Conservation (phyloP, 2,113 vertebrate species). For the Monopterus albus region DNA sequence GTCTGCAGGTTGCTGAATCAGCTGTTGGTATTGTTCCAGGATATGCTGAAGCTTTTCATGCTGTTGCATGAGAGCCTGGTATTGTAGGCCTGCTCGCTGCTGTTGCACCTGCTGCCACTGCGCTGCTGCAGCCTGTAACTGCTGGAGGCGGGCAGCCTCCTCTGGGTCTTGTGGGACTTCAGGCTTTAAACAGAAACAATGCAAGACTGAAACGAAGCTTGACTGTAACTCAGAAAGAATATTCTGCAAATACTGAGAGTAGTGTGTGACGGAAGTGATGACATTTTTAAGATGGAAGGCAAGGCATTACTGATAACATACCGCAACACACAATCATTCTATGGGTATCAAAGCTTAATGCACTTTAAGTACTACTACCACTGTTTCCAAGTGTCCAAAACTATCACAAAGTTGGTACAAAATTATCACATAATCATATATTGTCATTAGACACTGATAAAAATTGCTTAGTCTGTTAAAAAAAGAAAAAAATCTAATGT, state of each 20-base stretch:
- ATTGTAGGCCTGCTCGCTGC: constrained; percentile 91
- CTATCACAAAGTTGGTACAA: too few species aligned
- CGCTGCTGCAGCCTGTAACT: constrained; percentile 93
- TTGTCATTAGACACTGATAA: too few species aligned
- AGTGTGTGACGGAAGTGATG: constrained; percentile 5
- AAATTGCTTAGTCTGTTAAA: too few species aligned
- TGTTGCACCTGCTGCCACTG: constrained; percentile 98
- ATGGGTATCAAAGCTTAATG: too few species aligned
- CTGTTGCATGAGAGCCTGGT: constrained; percentile 97
- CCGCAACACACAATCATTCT: too few species aligned
- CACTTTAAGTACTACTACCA: too few species aligned
- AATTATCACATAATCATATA: too few species aligned
- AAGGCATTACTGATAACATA: background rate
- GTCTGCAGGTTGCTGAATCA: constrained; percentile 92
- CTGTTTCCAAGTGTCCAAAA: too few species aligned
- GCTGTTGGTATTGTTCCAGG: constrained; percentile 92
- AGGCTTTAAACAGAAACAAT: constrained; percentile 54
- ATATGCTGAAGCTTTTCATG: constrained; percentile 94
- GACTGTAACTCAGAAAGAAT: background rate
- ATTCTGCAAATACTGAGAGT: background rate
- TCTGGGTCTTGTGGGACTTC: constrained; percentile 85
- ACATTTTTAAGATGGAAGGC: background rate
- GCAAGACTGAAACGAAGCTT: background rate
- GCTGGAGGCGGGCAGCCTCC: constrained; percentile 91
- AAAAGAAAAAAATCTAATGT: too few species aligned